Evolutionary conservation across 1,140 invertebrate species (phyloP).

Genomic region (Diachasma alloeum): DNA sequence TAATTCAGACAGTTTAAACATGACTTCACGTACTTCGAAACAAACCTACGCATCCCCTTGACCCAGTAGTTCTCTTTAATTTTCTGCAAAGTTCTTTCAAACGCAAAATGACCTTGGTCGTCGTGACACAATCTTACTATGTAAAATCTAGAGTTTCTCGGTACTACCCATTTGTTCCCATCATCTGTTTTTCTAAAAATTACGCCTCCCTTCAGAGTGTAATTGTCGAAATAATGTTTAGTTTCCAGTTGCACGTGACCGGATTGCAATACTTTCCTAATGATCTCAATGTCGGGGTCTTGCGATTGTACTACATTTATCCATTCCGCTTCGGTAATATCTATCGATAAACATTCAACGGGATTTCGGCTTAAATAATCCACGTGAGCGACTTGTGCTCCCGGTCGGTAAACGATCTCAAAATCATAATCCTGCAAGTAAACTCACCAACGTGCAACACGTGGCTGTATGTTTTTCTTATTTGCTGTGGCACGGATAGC

Average conservation of each 20-base stretch:
- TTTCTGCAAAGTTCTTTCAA: constrained; percentile 31
- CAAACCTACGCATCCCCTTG: constrained; percentile 37
- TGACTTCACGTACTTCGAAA: constrained; percentile 34
- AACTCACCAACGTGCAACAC: constrained; percentile 52
- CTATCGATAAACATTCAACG: constrained; percentile 15
- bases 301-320: constrained; percentile 24
- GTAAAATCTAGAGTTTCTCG: constrained; percentile 38
- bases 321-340: constrained; percentile 28
- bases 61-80: constrained; percentile 43
- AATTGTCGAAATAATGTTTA: constrained; percentile 27
- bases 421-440: constrained; percentile 55
- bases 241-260: constrained; percentile 9
- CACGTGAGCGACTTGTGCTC: constrained; percentile 44
- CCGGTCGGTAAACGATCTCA: constrained; percentile 47
- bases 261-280: constrained; percentile 19
- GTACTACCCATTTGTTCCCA: constrained; percentile 42
- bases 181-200: constrained; percentile 33
- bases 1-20: constrained; percentile 38
- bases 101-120: constrained; percentile 41
- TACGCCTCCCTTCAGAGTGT: constrained; percentile 19
- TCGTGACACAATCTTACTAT: constrained; percentile 47
- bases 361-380: constrained; percentile 52
- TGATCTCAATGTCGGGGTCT: constrained; percentile 24
- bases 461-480: constrained; percentile 48
- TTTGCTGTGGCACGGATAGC: constrained; percentile 49